Evolutionary conservation across 53 echinoderm and acorn worm genomes (phyloP), one percentile per base, ranked within the genome.

Genomic region (Mesocentrotus franciscanus): DNA sequence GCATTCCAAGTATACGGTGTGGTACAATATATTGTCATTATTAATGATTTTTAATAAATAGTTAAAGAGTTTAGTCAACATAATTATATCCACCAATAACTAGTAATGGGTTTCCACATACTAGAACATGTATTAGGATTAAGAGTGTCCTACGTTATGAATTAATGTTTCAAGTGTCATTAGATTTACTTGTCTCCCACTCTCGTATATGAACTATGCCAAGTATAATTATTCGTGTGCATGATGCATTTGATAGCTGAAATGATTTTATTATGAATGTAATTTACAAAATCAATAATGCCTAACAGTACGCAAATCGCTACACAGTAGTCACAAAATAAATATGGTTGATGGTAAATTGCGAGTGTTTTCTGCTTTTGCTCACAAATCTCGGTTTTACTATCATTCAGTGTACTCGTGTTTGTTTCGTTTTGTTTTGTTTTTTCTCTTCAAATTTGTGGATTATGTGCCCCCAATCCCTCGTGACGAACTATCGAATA

Each of bases 221-320:
- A 49, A 49, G 49, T 5, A 49, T 4, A 7, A 49, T 26, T 68
- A 30, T 76, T 32, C 76, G 11, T 76, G 30, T 30, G 29, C 76
- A 4, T 76, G 29, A 30, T 15, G 33, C 30, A 76, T 76, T 33
- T 30, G 76, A 32, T 30, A 11, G 76, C 33, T 76, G 33, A 76
- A 76, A 76, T 76, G 9, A 11, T 76, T 32, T 75, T 75, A 12
- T 33, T 32, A 3, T 30, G 4, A 32, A 30, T n/a, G 2, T 75
- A 75, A 33, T 14, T 76, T 76, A 33, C 11, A 33, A 30, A 13
- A n/a, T 30, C n/a, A n/a, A 12, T 76, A 26, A 9, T 71, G 71
- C 71, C 10, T n/a, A 76, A 76, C 76, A 76, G 76, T 76, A 76
- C 30, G 76, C 76, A 76, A 76, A 76, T 76, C n/a, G 27, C 76